Evolutionary conservation across 2,888 invertebrate genomes (phyloP), one percentile per base, ranked within the genome.

Genomic region (Drosophila antonietae): DNA sequence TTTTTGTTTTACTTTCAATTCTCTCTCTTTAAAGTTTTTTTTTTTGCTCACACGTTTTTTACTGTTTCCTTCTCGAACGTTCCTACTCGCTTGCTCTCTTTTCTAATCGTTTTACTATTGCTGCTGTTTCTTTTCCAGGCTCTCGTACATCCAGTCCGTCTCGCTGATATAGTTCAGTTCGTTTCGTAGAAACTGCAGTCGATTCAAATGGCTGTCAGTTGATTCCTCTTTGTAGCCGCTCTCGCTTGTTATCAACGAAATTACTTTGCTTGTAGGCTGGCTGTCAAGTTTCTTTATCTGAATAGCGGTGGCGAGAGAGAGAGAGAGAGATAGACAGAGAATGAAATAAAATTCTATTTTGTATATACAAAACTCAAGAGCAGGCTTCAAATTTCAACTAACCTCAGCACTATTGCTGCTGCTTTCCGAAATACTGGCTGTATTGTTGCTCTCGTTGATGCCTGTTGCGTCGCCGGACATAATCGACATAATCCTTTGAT

Each of bases 91-190:
- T 53, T 31, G 10, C 37, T 37, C 23, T 23, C 7, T 31, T 3
- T 4, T 28, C 28, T 12, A 28, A 7, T 41, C 2, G n/a, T 28
- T 28, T 28, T 7, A 23, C 51, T 89, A 89, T 47, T 83, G 83
- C 44, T 80, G 73, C 7, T 78, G 75, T 43, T 90, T 92, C 62
- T 95, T 95, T 75, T 96, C 96, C 81, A 95, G 94, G 46, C 94
- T 93, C 59, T 96, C 95, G 93, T 96, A 97, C 92, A 96, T 95
- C 97, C 97, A 97, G 89, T 96, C 96, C 0, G 96, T 96, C 61
- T 95, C 94, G 90, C 95, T 96, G n/a, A 97, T 93, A 90, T 95
- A 95, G 79, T 96, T 96, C 64, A 97, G 92, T 92, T 97, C 96
- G 91, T 96, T 96, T 68, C 96, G 93, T 44, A 97, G 92, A 43